Evolutionary conservation across 64 coral and sea anemone species (phyloP), one percentile per base, ranked within the genome.

Genomic region (Hydrozoanthus tunicans): DNA sequence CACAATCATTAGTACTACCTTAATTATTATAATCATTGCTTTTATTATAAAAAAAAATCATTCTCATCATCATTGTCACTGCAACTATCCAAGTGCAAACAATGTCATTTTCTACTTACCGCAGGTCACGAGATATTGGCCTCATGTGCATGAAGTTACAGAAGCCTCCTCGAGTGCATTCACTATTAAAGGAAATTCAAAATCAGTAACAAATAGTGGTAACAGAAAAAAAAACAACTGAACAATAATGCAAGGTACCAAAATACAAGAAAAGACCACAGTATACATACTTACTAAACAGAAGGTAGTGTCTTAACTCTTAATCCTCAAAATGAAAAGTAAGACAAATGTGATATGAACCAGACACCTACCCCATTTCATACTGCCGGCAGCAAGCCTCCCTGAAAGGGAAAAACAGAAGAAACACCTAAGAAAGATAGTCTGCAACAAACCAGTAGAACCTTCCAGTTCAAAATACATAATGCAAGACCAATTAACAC

Each of bases 101-200:
- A 51, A 89, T 78, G 32, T 43, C 32, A 43, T 43, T 43, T 43
- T 51, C 56, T 57, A 86, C 92, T 97, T 97, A 94, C 95, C 95
- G 90, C 27, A 93, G 79, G 83, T 97, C 95, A 79, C 91, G 89
- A 55, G 95, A 97, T n/a, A 97, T 97, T 27, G 95, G 95, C 83
- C 95, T 90, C 92, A 97, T 93, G 85, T 97, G 95, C 95, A 97
- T 97, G 92, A 97, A 97, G 95, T 97, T 97, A 94, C 95, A 97
- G 94, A 97, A 97, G 53, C 92, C 95, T 93, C 95, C 95, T 67
- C 97, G 97, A 77, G 97, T 99, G 92, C 97, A 99, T 91, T 99
- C 97, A 79, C 97, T 99, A 92, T 90, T 64, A 94, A 97, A 94
- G 51, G 58, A 59, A 83, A 59, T 14, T 86, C 43, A 54, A 26